These are phyloP conservation scores for Spinibarbus caldwelli DNA, from an alignment of 2,797 vertebrate species.

Conservation along the genomic window DNA sequence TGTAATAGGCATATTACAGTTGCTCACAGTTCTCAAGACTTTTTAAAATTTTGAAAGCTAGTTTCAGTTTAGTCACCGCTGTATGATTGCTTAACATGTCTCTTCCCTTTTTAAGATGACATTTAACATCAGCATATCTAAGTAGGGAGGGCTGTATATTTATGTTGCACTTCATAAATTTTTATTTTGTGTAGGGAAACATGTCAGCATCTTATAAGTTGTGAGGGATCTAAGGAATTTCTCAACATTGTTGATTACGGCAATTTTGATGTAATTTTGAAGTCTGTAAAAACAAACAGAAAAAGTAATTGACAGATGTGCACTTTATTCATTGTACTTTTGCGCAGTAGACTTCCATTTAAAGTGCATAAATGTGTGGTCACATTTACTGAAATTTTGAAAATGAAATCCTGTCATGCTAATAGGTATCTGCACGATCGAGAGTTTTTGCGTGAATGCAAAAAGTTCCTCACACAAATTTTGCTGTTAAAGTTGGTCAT, in stretches of 20 bases:
- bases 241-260: neutral
- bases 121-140: neutral
- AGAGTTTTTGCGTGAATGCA: neutral
- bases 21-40: neutral
- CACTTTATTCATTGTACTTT: neutral
- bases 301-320: neutral
- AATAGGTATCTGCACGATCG: neutral
- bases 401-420: too few relatives aligned
- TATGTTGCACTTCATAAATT: neutral
- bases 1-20: neutral
- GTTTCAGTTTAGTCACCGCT: slow-evolving; percentile 18
- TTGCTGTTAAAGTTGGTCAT: neutral
- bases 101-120: slow-evolving; percentile 2
- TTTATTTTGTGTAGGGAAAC: neutral
- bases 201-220: neutral
- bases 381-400: neutral
- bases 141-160: neutral
- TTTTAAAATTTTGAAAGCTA: slow-evolving; percentile 17
- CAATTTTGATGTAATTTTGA: neutral
- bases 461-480: neutral
- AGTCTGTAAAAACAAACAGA: neutral
- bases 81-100: slow-evolving; percentile 28
- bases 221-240: too few relatives aligned
- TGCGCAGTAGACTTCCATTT: too few relatives aligned
- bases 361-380: neutral